Evolutionary conservation across 1,140 invertebrate species (phyloP), one percentile per base, ranked within the genome.

Genomic region (Orchesella cincta): DNA sequence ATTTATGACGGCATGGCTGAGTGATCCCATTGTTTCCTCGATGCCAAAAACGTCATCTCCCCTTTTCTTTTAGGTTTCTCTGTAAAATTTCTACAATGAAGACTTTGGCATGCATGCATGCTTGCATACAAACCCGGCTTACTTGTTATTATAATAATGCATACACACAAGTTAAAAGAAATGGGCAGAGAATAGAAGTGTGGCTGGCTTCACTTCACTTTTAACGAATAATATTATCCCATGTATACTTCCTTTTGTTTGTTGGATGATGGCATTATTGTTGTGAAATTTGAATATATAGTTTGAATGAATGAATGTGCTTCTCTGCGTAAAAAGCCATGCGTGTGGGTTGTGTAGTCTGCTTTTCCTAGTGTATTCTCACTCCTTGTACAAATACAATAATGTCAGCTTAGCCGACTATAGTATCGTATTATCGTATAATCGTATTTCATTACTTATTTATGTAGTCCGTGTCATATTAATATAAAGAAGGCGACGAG

Each of bases 1-100:
- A 83, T 83, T 83, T 83, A 83, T 83, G 80, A 82, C 76, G 76
- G 54, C 62, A 83, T 80, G 82, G 79, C 54, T 78, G 72, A 79
- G 80, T 82, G 81, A 64, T 75, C 77, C 79, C 81, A 81, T 81
- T 82, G 81, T 82, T 81, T 82, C 73, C 80, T 73, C 74, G 70
- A 51, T 73, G 78, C 75, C 78, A 79, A 79, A 79, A 77, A 77
- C 78, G 76, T 79, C 78, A 79, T 77, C 78, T 79, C 73, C 26
- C 72, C 46, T 73, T 77, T 71, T 70, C 76, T 71, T 33, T 67
- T 34, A 73, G 67, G 28, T 31, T 73, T 39, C 36, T 36, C 39
- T 12, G 36, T 73, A 73, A 39, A 36, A 39, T 29, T 12, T 73
- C 39, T 73, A 36, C 33, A 73, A 73, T 39, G 70, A 16, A 39